Conservation (phyloP, 2,113 vertebrate genomes). For the Andinoacara biseriatus region DNA sequence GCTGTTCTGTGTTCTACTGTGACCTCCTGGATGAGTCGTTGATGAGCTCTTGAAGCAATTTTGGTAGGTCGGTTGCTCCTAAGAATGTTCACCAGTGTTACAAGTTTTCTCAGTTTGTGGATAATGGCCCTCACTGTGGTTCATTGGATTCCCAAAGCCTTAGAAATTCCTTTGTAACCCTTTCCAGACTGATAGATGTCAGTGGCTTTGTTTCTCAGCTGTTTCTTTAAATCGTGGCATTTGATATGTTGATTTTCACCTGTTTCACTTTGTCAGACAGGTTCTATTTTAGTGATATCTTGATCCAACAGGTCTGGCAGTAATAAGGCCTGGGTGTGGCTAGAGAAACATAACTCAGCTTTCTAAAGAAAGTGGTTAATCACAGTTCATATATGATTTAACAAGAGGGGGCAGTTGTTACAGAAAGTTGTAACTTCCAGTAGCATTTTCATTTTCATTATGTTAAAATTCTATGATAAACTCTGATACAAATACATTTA, state of each 20-base stretch:
- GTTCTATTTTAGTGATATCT: too few relatives aligned
- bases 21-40: too few relatives aligned
- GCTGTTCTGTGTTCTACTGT: too few relatives aligned
- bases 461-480: neutral
- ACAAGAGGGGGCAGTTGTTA: too few relatives aligned
- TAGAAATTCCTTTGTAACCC: neutral
- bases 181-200: neutral
- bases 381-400: too few relatives aligned
- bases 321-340: too few relatives aligned
- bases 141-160: accelerated
- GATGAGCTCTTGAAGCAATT: too few relatives aligned
- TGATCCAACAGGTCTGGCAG: too few relatives aligned
- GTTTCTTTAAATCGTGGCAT: neutral
- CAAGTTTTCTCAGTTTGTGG: too few relatives aligned
- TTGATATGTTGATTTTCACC: neutral
- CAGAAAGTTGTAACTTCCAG: neutral
- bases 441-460: neutral
- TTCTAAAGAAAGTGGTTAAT: too few relatives aligned
- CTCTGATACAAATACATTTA: neutral
- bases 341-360: too few relatives aligned
- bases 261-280: neutral
- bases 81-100: neutral
- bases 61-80: neutral
- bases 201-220: neutral
- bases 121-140: too few relatives aligned